Evolutionary conservation across 2,888 invertebrate genomes (phyloP).

Genomic region (Acanthosepion esculentum): DNA sequence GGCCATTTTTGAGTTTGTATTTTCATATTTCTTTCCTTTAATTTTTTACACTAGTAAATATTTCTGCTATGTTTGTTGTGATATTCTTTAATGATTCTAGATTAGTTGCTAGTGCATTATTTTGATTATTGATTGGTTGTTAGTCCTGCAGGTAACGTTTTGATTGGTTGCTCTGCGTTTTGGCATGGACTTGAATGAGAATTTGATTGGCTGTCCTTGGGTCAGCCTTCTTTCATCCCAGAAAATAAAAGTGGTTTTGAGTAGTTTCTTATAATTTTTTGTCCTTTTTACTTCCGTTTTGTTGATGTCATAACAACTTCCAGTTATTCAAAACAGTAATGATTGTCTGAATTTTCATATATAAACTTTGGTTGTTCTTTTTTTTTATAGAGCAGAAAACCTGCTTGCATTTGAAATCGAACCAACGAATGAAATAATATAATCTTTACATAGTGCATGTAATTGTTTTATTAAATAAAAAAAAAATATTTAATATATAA

Average conservation of each 20-base stretch:
- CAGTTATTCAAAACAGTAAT: not conserved
- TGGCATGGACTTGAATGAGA: constrained; percentile 15
- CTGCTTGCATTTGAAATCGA: too few relatives aligned
- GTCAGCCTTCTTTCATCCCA: not conserved
- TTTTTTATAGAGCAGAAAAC: too few relatives aligned
- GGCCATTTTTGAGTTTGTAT: not conserved
- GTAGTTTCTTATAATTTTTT: not conserved
- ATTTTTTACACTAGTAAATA: not conserved
- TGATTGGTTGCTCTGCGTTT: not conserved
- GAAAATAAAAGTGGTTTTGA: not conserved
- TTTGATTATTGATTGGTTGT: not conserved
- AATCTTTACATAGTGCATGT: too few relatives aligned
- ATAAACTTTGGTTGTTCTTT: too few relatives aligned
- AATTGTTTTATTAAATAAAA: too few relatives aligned
- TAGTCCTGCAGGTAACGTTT: not conserved
- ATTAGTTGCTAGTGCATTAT: constrained; percentile 2
- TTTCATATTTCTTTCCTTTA: not conserved
- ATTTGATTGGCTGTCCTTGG: not conserved
- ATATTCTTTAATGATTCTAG: not conserved
- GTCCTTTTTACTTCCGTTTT: not conserved
- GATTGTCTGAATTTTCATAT: too few relatives aligned
- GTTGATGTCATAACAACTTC: not conserved
- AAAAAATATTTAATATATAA: too few relatives aligned
- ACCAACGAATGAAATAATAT: too few relatives aligned
- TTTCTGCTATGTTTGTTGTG: not conserved